Conservation (phyloP, 2,888 invertebrate genomes). For the Dione vanillae region DNA sequence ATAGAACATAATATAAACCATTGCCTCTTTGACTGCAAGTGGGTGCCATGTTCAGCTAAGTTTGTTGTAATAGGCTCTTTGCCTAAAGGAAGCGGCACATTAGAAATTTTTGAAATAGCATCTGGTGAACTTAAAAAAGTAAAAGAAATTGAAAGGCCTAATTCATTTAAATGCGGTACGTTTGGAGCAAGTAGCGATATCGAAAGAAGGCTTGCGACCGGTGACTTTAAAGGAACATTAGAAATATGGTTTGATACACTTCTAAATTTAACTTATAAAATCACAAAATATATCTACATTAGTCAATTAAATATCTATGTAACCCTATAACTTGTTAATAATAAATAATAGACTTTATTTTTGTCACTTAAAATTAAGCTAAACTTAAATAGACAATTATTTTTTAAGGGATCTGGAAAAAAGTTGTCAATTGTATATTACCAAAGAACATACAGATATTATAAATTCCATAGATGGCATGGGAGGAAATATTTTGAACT, state of each 20-base stretch:
- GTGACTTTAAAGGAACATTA: slow-evolving; percentile 93
- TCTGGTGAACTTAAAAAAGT: slow-evolving; percentile 88
- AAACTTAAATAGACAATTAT: not conserved
- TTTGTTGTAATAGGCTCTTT: slow-evolving; percentile 94
- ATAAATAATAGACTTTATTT: not conserved
- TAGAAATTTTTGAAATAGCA: slow-evolving; percentile 92
- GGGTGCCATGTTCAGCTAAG: slow-evolving; percentile 97
- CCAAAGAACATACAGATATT: slow-evolving; percentile 91
- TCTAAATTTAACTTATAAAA: not conserved
- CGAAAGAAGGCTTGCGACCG: slow-evolving; percentile 93
- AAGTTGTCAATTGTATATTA: slow-evolving; percentile 90
- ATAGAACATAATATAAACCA: slow-evolving; percentile 92
- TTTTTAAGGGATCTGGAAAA: slow-evolving; percentile 91
- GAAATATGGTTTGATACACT: slow-evolving; percentile 89
- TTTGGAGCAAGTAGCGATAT: slow-evolving; percentile 94
- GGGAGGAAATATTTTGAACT: slow-evolving; percentile 91
- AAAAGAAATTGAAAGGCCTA: slow-evolving; percentile 90
- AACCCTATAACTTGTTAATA: too few species aligned
- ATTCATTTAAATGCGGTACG: slow-evolving; percentile 95
- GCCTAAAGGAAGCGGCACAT: slow-evolving; percentile 92
- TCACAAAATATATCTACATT: slow-evolving; percentile 3
- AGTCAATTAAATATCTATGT: not conserved
- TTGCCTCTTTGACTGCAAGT: slow-evolving; percentile 95
- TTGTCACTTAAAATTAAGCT: not conserved
- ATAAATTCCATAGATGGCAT: slow-evolving; percentile 97